Conservation (phyloP, 2,797 vertebrate genomes). For the Zalophus californianus region DNA sequence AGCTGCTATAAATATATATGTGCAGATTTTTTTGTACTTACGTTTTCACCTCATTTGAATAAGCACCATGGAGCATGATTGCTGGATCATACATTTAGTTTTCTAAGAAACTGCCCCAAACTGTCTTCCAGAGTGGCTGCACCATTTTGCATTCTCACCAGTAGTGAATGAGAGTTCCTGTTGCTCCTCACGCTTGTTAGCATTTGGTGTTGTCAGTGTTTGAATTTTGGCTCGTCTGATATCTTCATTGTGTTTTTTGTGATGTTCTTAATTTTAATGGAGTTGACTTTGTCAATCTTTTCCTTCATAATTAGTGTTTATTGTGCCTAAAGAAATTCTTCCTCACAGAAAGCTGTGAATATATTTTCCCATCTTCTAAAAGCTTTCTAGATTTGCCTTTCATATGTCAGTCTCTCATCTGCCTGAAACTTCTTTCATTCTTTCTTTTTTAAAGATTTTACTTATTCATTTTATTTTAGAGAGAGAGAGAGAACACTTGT, state of each 20-base stretch:
- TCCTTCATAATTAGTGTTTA: not conserved
- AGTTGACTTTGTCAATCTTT: not conserved
- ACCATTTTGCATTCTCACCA: not conserved
- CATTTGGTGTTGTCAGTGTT: no score
- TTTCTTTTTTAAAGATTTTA: not conserved
- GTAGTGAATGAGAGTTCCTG: not conserved
- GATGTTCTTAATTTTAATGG: not conserved
- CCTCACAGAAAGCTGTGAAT: no score
- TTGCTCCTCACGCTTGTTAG: no score
- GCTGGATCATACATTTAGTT: not conserved
- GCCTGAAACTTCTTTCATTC: not conserved
- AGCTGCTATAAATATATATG: not conserved
- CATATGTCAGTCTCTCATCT: not conserved
- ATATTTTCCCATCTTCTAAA: not conserved
- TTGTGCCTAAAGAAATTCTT: not conserved
- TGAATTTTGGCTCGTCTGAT: not conserved
- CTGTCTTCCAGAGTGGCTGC: not conserved
- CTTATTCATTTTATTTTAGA: no score
- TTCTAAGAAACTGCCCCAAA: not conserved
- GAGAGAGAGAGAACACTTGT: no score
- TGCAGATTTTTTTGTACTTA: not conserved
- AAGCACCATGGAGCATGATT: not conserved
- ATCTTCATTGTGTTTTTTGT: not conserved
- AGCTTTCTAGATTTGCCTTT: not conserved
- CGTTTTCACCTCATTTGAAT: not conserved